Base-by-base conservation (phyloP, 2,888 invertebrate genomes). In the Aphidius colemani region DNA sequence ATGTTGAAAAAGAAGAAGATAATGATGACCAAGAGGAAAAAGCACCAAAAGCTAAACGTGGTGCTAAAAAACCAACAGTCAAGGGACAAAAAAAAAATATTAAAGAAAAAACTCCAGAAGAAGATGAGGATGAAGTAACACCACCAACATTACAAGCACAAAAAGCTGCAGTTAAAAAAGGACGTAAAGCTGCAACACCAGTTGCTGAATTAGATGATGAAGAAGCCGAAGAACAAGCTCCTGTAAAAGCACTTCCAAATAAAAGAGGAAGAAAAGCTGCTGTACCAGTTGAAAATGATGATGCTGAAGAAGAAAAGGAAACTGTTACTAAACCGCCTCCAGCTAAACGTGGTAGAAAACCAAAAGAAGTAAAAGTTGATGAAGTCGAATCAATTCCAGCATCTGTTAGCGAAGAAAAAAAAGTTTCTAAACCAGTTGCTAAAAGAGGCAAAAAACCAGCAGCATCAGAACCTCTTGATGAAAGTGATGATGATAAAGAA, bases 401-500 rank as follows among this genome's bases (percentile, higher is more conserved):
- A n/a, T n/a, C n/a, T n/a, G n/a, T n/a, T n/a, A n/a, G n/a, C n/a
- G 11, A 18, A 30, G 53, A 55, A 39, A 50, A 58, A 43, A 7
- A 45, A 39, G 30, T 7, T 50, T 3, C 5, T 30, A 30, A 30
- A 30, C 30, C 30, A 30, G 4, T 30, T 11, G 77, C 74, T 3
- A 73, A 76, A 65, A 76, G 78, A 66, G 72, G 68, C 40, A 74
- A 49, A 13, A 65, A 66, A 57, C 59, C 55, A 39, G 56, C 59
- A 59, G 56, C 44, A n/a, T n/a, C n/a, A 10, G 57, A n/a, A 39
- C 67, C 73, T 60, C 66, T 66, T 55, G 55, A 66, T 40, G 68
- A 67, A 72, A 79, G 73, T 65, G 81, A 82, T 76, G 81, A 82
- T 79, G n/a, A n/a, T n/a, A n/a, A n/a, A n/a, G n/a, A n/a, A n/a